Evolutionary conservation across 2,113 vertebrate genomes (phyloP).

Genomic region (Labeo rohita): DNA sequence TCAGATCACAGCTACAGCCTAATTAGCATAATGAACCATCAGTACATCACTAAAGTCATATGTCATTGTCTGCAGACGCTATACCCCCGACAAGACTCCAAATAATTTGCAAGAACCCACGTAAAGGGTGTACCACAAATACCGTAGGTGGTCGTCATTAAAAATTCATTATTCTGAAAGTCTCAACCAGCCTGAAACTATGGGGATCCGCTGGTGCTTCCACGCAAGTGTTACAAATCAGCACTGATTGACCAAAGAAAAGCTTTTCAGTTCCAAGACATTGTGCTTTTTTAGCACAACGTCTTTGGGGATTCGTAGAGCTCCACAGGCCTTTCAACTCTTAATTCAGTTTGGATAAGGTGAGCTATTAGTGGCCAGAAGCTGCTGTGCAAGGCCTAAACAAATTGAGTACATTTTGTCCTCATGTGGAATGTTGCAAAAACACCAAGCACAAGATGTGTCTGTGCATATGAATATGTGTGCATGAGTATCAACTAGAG

Average conservation of each 20-base stretch:
- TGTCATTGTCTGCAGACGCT: background rate
- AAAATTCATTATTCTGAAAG: slow-evolving; percentile 4
- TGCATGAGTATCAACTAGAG: slow-evolving; percentile 45
- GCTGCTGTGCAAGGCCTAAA: slow-evolving; percentile 52
- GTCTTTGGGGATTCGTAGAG: slow-evolving; percentile 59
- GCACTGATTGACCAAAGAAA: slow-evolving; percentile 58
- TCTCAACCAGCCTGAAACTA: background rate
- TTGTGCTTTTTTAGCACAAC: slow-evolving; percentile 48
- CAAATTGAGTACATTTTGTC: slow-evolving; percentile 56
- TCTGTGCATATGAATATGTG: background rate
- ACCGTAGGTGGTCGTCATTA: slow-evolving; percentile 21
- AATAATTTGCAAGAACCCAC: background rate
- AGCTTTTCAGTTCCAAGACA: slow-evolving; percentile 43
- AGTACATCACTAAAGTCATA: background rate
- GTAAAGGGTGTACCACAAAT: slow-evolving; percentile 15
- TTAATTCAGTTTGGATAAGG: slow-evolving; percentile 67
- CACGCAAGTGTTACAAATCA: slow-evolving; percentile 57
- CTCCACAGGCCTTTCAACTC: slow-evolving; percentile 63
- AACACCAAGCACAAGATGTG: background rate
- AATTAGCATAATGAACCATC: slow-evolving; percentile 18
- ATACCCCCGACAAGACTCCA: background rate
- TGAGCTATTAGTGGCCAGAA: slow-evolving; percentile 58
- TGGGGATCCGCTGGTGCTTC: slow-evolving; percentile 40
- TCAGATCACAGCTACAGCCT: slow-evolving; percentile 10
- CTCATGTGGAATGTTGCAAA: slow-evolving; percentile 53